Evolutionary conservation across 2,113 vertebrate species (phyloP).

Genomic region (Xiphorhynchus elegans): DNA sequence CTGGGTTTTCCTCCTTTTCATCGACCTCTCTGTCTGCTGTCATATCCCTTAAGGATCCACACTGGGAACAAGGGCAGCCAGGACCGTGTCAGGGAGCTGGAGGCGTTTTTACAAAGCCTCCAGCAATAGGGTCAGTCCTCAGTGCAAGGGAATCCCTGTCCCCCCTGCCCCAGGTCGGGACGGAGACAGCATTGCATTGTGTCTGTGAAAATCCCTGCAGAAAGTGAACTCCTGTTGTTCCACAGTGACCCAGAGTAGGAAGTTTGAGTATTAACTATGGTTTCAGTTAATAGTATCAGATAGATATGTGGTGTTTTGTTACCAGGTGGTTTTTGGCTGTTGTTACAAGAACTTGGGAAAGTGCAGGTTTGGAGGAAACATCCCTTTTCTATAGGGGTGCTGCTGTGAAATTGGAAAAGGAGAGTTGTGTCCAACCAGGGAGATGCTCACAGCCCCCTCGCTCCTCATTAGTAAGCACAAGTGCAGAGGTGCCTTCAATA

Average conservation of each 20-base stretch:
- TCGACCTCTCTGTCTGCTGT: background rate
- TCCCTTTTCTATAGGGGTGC: background rate
- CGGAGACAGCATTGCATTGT: accelerated
- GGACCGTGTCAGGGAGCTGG: accelerated
- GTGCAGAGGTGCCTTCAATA: background rate
- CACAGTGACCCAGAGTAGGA: background rate
- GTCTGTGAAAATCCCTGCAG: background rate
- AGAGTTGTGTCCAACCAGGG: background rate
- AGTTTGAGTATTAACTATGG: background rate
- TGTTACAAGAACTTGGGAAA: background rate
- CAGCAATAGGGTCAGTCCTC: accelerated
- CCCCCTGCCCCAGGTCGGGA: background rate
- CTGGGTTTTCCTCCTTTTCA: background rate
- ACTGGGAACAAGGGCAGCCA: accelerated
- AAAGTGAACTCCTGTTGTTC: accelerated
- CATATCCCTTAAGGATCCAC: background rate
- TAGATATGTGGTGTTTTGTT: background rate
- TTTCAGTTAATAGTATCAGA: background rate
- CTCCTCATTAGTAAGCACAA: background rate
- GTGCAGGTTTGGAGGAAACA: background rate
- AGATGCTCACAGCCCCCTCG: background rate
- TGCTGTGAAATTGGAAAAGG: background rate
- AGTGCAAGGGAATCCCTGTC: background rate
- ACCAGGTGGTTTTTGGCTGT: background rate
- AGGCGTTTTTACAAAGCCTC: accelerated